Percentiles rank a stretch among this genome's conserved stretches.
Evolutionary conservation across 2,113 vertebrate genomes (phyloP).

Genomic region (Pangasianodon gigas): DNA sequence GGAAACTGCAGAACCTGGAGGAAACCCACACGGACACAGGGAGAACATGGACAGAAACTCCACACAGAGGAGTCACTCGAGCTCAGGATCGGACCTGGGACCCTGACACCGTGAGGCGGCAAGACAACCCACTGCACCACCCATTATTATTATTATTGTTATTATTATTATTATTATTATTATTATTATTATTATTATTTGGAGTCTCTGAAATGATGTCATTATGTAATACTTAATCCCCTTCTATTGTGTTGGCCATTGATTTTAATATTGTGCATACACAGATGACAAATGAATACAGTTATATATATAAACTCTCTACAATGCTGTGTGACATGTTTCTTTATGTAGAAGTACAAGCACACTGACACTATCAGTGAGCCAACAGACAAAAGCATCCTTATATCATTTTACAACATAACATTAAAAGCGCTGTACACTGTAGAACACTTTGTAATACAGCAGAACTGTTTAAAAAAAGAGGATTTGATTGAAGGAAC

Average conservation of each 20-base stretch:
- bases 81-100: not conserved
- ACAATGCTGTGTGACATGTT: slow-evolving; percentile 13
- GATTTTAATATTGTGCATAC: not conserved
- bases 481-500: not conserved
- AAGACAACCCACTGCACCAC: no score
- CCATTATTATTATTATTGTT: not conserved
- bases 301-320: slow-evolving; percentile 35
- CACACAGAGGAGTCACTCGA: not conserved
- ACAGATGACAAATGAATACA: not conserved
- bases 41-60: not conserved
- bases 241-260: not conserved
- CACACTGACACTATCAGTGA: not conserved
- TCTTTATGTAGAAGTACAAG: not conserved
- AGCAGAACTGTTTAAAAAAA: not conserved
- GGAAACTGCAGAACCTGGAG: not conserved
- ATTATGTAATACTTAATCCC: not conserved
- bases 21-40: not conserved
- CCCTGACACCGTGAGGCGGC: not conserved
- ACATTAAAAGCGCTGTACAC: not conserved
- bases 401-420: not conserved
- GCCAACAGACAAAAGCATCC: not conserved
- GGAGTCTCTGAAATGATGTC: not conserved
- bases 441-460: not conserved
- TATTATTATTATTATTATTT: not conserved
- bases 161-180: not conserved